phyloP scores from a whole-genome alignment of 2,888 invertebrate genomes.

The Dryococelus australis region DNA sequence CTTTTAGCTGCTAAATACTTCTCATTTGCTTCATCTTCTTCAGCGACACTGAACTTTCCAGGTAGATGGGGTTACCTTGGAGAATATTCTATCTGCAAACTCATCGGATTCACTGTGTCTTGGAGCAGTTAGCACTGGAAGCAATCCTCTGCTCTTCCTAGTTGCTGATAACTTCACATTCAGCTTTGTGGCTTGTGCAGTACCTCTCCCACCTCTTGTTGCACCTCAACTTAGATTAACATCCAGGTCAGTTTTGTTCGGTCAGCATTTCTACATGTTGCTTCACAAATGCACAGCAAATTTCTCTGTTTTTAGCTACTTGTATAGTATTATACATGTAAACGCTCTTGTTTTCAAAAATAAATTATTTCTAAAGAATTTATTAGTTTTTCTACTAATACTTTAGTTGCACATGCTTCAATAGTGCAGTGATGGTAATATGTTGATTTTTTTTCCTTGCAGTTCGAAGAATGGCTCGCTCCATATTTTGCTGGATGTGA shows the following conservation, averaged over 20 bases:
- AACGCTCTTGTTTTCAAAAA: too few relatives aligned
- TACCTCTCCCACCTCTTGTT: neutral
- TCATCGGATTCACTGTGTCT: neutral
- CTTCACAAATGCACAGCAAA: too few relatives aligned
- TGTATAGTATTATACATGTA: too few relatives aligned
- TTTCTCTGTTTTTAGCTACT: too few relatives aligned
- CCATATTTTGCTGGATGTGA: neutral
- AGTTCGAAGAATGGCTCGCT: neutral
- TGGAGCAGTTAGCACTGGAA: neutral
- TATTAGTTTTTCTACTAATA: too few relatives aligned
- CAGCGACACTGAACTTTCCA: neutral
- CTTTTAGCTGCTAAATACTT: too few relatives aligned
- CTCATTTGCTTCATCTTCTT: too few relatives aligned
- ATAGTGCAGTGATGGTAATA: too few relatives aligned
- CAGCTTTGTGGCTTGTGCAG: constrained; percentile 17
- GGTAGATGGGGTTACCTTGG: neutral
- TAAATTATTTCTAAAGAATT: too few relatives aligned
- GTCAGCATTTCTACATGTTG: too few relatives aligned
- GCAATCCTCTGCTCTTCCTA: neutral
- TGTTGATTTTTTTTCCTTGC: neutral
- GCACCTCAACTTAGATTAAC: neutral
- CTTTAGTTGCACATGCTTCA: too few relatives aligned
- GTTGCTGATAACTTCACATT: neutral
- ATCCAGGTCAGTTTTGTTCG: neutral
- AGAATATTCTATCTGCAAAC: neutral